Conservation (phyloP, 2,113 vertebrate species). For the Ceyx melanurus region DNA sequence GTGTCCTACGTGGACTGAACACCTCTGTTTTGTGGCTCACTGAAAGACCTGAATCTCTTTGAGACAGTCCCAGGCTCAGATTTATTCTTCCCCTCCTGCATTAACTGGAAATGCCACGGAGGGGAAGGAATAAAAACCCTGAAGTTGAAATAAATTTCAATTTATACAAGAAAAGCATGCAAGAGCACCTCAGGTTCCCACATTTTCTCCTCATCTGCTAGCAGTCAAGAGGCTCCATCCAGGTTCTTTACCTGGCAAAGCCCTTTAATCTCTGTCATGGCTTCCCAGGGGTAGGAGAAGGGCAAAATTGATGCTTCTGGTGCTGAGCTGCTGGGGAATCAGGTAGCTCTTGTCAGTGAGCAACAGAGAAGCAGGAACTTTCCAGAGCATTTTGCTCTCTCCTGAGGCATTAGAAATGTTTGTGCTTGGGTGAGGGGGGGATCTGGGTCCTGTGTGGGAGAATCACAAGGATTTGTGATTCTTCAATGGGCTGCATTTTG, state of each 20-base stretch:
- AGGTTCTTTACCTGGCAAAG: neutral
- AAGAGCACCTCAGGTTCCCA: neutral
- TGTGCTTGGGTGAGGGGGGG: neutral
- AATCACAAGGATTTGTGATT: neutral
- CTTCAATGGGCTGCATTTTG: neutral
- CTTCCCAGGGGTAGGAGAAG: neutral
- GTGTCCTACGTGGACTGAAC: neutral
- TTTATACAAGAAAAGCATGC: neutral
- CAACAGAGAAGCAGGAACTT: neutral
- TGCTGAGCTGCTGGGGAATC: neutral
- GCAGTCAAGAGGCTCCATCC: neutral
- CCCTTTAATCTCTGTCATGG: neutral
- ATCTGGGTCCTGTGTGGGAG: neutral
- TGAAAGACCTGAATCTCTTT: neutral
- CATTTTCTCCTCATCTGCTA: neutral
- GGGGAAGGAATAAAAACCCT: neutral
- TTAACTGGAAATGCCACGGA: neutral
- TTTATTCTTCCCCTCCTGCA: neutral
- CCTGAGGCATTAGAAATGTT: neutral
- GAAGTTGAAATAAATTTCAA: conserved; percentile 22
- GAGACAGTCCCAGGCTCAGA: neutral
- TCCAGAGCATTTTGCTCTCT: neutral
- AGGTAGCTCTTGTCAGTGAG: neutral
- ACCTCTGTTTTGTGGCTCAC: neutral
- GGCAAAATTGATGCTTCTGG: neutral